Percentiles rank a stretch among this genome's conserved stretches.
phyloP scores from a whole-genome alignment of 2,113 vertebrate species.

The Catharus minimus region DNA sequence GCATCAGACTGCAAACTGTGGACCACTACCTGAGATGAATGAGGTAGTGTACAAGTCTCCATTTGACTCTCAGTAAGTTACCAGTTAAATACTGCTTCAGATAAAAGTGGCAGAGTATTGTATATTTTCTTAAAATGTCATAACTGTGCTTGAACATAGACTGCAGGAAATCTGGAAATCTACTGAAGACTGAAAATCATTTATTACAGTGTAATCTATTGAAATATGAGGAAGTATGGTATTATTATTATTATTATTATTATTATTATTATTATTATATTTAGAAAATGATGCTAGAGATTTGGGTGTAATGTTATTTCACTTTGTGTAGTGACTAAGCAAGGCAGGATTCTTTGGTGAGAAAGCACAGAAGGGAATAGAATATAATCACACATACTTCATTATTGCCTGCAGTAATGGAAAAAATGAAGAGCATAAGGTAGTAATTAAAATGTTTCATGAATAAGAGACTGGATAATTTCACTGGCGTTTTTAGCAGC shows the following conservation, averaged over 20 bases:
- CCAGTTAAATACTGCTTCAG: neutral
- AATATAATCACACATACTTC: neutral
- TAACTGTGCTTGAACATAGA: neutral
- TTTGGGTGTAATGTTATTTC: neutral
- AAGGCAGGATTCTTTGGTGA: neutral
- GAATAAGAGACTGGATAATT: conserved; percentile 1
- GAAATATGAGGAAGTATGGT: neutral
- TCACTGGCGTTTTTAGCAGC: neutral
- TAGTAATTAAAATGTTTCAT: conserved; percentile 38
- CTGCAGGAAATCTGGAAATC: neutral
- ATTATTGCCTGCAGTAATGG: neutral
- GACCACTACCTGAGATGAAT: neutral
- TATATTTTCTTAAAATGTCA: neutral
- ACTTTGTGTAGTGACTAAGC: neutral
- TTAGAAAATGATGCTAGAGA: neutral
- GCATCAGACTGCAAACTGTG: neutral
- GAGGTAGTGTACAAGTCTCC: neutral
- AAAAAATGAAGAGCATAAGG: neutral
- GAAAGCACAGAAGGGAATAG: neutral
- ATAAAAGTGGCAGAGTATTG: neutral
- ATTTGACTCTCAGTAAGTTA: neutral
- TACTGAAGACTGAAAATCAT: neutral
- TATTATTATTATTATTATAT: neutral
- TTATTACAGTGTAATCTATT: neutral
- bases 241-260: neutral